These are phyloP conservation scores for Thalpophila matura DNA, from an alignment of 2,888 invertebrate species.

Conservation along the genomic window DNA sequence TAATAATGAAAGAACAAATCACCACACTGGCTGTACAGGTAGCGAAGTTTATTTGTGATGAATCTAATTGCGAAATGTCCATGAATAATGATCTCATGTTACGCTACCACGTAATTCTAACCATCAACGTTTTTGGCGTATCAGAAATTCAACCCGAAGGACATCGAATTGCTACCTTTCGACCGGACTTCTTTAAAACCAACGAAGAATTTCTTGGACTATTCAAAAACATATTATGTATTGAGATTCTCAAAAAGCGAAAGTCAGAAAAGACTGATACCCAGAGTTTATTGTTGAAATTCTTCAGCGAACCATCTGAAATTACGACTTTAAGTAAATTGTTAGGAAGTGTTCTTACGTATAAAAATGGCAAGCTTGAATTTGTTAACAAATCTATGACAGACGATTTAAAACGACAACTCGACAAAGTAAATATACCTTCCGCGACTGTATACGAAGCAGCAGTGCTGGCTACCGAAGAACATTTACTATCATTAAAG, in stretches of 20 bases:
- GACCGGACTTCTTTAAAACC: conserved; percentile 39
- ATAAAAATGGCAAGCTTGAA: conserved; percentile 29
- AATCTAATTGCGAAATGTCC: conserved; percentile 7
- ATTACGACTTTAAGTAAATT: conserved; percentile 15
- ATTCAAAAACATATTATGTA: conserved; percentile 33
- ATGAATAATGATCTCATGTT: conserved; percentile 46
- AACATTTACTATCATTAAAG: no score
- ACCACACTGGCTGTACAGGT: conserved; percentile 32
- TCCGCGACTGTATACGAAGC: conserved; percentile 20
- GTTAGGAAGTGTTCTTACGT: conserved; percentile 16
- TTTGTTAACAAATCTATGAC: conserved; percentile 24
- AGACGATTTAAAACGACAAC: conserved; percentile 6
- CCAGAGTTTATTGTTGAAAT: not conserved
- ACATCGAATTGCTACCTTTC: conserved; percentile 38
- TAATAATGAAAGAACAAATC: conserved; percentile 37
- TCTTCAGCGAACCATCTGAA: conserved; percentile 15
- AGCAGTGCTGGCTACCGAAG: no score
- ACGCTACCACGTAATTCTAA: conserved; percentile 49
- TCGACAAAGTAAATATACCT: conserved; percentile 16
- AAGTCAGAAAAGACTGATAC: not conserved
- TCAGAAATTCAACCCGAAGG: conserved; percentile 33
- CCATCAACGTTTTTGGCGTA: conserved; percentile 33
- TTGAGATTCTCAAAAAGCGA: conserved; percentile 29
- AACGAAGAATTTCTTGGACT: conserved; percentile 31
- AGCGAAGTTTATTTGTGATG: conserved; percentile 24